Conservation (phyloP, 2,888 invertebrate species). For the Chymomyza fuscimana region DNA sequence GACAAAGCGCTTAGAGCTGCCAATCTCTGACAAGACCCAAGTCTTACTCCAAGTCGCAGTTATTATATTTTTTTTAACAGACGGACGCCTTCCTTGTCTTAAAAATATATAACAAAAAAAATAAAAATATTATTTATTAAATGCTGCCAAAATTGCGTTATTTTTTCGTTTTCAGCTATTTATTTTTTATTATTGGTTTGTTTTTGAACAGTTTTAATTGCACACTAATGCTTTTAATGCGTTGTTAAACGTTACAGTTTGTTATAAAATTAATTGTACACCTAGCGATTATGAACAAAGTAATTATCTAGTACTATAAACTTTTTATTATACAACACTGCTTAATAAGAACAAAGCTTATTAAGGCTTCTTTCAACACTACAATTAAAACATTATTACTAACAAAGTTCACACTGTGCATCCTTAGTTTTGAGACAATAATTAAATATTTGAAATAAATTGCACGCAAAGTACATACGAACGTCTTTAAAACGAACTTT, state of each 20-base stretch:
- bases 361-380: too few relatives aligned
- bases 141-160: background rate
- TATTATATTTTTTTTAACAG: background rate
- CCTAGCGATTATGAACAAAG: background rate
- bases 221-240: constrained; percentile 55
- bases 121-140: background rate
- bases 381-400: too few relatives aligned
- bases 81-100: background rate
- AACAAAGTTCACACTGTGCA: too few relatives aligned
- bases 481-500: too few relatives aligned
- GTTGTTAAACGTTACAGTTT: constrained; percentile 38
- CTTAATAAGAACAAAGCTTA: background rate
- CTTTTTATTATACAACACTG: background rate
- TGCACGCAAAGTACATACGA: too few relatives aligned
- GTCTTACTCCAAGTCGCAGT: background rate
- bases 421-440: too few relatives aligned
- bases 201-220: constrained; percentile 43
- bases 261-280: background rate
- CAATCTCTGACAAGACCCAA: background rate
- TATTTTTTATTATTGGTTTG: background rate
- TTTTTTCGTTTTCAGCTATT: background rate
- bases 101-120: background rate
- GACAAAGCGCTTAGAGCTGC: background rate
- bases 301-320: background rate
- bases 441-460: too few relatives aligned